Percentiles rank a stretch among this genome's conserved stretches.
Conservation (phyloP, 2,797 vertebrate genomes). For the Labeo calbasu region DNA sequence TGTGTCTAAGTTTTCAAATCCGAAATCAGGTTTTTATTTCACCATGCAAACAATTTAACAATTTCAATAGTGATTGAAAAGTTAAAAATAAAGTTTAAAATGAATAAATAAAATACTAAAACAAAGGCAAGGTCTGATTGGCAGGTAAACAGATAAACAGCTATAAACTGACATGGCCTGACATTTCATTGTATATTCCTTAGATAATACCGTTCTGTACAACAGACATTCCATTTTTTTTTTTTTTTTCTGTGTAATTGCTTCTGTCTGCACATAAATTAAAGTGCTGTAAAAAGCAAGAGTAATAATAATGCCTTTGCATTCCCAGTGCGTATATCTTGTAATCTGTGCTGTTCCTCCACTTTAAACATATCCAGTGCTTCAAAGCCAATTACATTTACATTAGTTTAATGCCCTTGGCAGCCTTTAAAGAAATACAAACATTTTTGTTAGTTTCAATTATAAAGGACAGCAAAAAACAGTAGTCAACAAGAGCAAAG, state of each 20-base stretch:
- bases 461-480: not conserved
- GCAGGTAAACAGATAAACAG: conserved; percentile 10
- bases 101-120: not conserved
- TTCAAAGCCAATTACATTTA: not conserved
- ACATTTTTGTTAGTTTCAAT: not conserved
- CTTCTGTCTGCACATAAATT: conserved; percentile 19
- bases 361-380: not conserved
- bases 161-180: conserved; percentile 25
- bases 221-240: not conserved
- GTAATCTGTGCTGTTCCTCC: not conserved
- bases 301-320: not conserved
- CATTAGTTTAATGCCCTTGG: not conserved
- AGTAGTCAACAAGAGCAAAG: not conserved
- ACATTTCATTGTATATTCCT: conserved; percentile 25
- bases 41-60: not conserved
- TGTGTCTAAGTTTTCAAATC: not conserved
- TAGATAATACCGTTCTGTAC: conserved; percentile 9
- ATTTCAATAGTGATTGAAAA: not conserved
- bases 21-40: not conserved
- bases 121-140: not conserved
- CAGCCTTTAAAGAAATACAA: not conserved
- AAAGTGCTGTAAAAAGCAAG: conserved; percentile 1
- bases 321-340: not conserved
- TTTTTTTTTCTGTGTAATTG: conserved; percentile 3
- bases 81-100: not conserved